Base-by-base conservation (phyloP, 2,888 invertebrate genomes). In the Nebria brevicollis region DNA sequence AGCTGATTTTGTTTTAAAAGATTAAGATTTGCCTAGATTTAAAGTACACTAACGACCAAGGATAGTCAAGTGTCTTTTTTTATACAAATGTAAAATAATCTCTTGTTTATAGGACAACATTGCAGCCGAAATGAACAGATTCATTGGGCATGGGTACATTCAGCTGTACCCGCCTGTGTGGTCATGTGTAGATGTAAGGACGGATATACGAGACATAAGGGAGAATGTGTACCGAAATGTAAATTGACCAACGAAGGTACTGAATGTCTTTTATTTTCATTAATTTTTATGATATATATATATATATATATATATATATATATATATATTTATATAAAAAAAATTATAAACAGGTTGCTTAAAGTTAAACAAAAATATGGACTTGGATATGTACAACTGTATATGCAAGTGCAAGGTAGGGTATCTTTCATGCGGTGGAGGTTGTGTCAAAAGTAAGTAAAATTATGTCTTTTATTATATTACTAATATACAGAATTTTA, bases 381-480 rank as follows among this genome's bases (percentile, higher is more conserved):
- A 26, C 25, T 25, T 70, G 11, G 20, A 70, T 13, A 34, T 26
- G 70, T 26, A 70, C 34, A 70, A 20, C 8, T 70, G 70, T 25
- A 2, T 8, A 70, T 70, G 70, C 70, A 20, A 70, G 25, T 70
- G 70, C 15, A 34, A 70, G 25, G 1, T 26, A 13, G 70, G 70
- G 25, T 70, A 70, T 20, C 25, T 25, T 26, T 15, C 1, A 10
- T 70, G 25, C 15, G 15, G 15, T 26, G 70, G 26, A 26, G 8
- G 13, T 70, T 70, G 70, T 7, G 13, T 70, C 5, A 70, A 20
- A 70, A 70, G 70, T 70, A 70, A 70, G 54, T 70, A 70, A 25
- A 11, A 70, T 3, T n/a, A 20, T 26, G 54, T 1, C 0, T 54
- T 54, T 11, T 11, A 13, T 70, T 15, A 70, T 11, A 13, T 70